A percentile compares a stretch with the other conserved stretches of the same genome.
Evolutionary conservation across 2,113 vertebrate genomes (phyloP).

Genomic region (Tylochromis polylepis): DNA sequence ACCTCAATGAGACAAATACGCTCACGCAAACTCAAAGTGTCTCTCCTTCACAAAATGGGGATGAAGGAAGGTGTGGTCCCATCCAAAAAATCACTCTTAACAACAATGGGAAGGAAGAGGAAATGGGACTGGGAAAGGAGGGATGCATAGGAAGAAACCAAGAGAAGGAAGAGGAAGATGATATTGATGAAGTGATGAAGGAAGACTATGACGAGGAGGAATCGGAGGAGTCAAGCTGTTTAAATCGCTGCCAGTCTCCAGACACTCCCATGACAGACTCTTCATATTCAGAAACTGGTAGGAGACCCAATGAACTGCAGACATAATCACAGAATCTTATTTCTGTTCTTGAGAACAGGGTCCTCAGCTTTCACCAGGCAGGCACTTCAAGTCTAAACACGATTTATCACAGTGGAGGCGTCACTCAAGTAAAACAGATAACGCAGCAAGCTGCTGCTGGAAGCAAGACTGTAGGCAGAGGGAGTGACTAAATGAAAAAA

Average conservation of each 20-base stretch:
- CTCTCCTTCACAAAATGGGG: conserved; percentile 34
- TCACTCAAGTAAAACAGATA: background rate
- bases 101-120: conserved; percentile 33
- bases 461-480: background rate
- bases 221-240: conserved; percentile 49
- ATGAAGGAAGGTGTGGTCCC: background rate
- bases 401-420: background rate
- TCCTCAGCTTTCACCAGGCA: background rate
- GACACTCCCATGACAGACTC: conserved; percentile 67
- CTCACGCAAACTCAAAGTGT: conserved; percentile 33
- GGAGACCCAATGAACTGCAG: background rate
- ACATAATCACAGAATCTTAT: background rate
- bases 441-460: background rate
- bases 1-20: conserved; percentile 42
- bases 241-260: conserved; percentile 58
- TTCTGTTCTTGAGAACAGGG: background rate
- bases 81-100: conserved; percentile 16
- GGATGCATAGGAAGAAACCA: background rate
- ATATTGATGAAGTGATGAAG: conserved; percentile 59
- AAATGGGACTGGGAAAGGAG: background rate
- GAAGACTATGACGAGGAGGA: conserved; percentile 56
- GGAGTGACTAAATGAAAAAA: background rate
- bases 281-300: conserved; percentile 70
- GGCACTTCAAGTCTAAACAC: background rate
- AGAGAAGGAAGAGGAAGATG: conserved; percentile 49